Conservation (phyloP, 2,888 invertebrate species). For the Malthinus flaveolus region DNA sequence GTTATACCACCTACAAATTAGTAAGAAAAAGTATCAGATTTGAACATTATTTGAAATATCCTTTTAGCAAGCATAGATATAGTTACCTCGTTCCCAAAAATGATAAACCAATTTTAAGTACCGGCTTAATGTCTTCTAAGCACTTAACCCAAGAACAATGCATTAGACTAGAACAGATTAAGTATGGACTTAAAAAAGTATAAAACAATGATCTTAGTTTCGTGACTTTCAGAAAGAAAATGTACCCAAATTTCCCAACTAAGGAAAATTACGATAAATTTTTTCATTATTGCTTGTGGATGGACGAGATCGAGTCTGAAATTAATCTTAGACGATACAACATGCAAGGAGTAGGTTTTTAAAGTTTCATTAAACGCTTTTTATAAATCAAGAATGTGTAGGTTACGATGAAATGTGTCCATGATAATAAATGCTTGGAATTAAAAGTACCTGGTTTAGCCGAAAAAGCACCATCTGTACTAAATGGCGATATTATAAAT, state of each 20-base stretch:
- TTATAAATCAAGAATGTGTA: background rate
- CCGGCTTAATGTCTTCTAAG: too few relatives aligned
- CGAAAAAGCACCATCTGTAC: conserved; percentile 69
- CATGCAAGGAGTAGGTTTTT: conserved; percentile 49
- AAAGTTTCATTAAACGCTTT: background rate
- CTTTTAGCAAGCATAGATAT: too few relatives aligned
- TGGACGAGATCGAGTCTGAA: conserved; percentile 62
- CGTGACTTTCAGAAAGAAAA: conserved; percentile 43
- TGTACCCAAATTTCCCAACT: conserved; percentile 52
- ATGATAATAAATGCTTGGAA: conserved; percentile 40
- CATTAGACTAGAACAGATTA: too few relatives aligned
- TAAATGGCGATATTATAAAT: conserved; percentile 62
- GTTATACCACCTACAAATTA: too few relatives aligned
- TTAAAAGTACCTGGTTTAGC: conserved; percentile 67
- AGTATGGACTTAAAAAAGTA: background rate
- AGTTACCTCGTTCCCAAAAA: too few relatives aligned
- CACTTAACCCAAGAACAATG: too few relatives aligned
- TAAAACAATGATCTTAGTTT: background rate
- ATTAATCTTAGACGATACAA: conserved; percentile 48
- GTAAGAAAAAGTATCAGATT: too few relatives aligned
- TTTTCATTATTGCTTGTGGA: conserved; percentile 63
- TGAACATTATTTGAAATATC: too few relatives aligned
- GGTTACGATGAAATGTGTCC: conserved; percentile 5
- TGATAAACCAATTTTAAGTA: too few relatives aligned
- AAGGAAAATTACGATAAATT: conserved; percentile 56